These are phyloP conservation scores for Oncorhynchus masou DNA, from an alignment of 2,113 vertebrate genomes.

Conservation along the genomic window DNA sequence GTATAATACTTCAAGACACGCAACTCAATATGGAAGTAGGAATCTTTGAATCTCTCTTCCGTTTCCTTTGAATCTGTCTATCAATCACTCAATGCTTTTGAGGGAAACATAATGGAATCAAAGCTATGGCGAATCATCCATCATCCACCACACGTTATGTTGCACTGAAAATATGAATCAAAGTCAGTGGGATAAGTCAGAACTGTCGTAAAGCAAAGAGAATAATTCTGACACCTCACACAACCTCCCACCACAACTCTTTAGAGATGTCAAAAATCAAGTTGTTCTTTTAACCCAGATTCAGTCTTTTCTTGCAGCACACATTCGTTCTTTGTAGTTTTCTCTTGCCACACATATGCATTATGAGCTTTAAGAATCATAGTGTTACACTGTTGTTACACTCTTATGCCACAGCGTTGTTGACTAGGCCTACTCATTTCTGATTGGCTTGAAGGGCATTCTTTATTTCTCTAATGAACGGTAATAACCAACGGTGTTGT, in stretches of 20 bases:
- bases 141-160: conserved; percentile 27
- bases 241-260: conserved; percentile 22
- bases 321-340: conserved; percentile 10
- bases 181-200: conserved; percentile 32
- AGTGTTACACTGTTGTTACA: background rate
- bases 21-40: conserved; percentile 59
- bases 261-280: conserved; percentile 28
- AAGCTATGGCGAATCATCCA: conserved; percentile 42
- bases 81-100: conserved; percentile 49
- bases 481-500: too few species aligned
- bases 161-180: conserved; percentile 33
- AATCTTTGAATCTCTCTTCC: conserved; percentile 52
- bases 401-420: background rate
- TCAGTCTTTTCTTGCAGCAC: conserved; percentile 3
- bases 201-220: conserved; percentile 32
- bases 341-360: background rate
- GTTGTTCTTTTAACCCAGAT: conserved; percentile 22
- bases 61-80: conserved; percentile 50
- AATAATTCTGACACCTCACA: conserved; percentile 43
- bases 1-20: conserved; percentile 49
- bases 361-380: background rate
- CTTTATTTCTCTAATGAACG: too few species aligned
- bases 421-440: background rate
- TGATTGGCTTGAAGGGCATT: too few species aligned
- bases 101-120: conserved; percentile 50